Percentiles rank a stretch among this genome's conserved stretches.
These are phyloP conservation scores for Ophiothrix spiculata DNA, from an alignment of 35 echinoderm and acorn worm species.

Conservation along the genomic window DNA sequence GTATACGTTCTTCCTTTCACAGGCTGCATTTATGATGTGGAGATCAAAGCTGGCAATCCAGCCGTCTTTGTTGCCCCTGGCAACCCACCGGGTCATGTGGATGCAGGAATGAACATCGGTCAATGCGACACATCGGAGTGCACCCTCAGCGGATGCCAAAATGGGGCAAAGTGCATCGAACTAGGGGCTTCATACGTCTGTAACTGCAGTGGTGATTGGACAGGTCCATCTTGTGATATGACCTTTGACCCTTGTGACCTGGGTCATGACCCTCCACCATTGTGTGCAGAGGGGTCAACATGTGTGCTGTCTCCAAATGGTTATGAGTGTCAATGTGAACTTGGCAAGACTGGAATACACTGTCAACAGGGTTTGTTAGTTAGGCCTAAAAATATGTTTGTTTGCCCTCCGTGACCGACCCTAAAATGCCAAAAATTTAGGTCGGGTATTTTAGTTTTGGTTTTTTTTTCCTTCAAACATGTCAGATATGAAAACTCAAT, in stretches of 20 bases:
- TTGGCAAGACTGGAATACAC: constrained; percentile 54
- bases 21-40: constrained; percentile 85
- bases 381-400: no score
- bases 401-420: no score
- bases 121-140: constrained; percentile 75
- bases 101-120: constrained; percentile 69
- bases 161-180: constrained; percentile 68
- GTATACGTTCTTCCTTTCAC: neutral
- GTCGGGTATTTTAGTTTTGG: no score
- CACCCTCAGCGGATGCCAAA: constrained; percentile 50
- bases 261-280: constrained; percentile 55
- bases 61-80: constrained; percentile 47
- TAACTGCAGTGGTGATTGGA: constrained; percentile 65
- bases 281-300: constrained; percentile 50
- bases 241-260: constrained; percentile 52
- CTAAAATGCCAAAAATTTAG: no score
- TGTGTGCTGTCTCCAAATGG: constrained; percentile 39
- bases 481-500: no score
- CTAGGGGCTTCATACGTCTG: constrained; percentile 76
- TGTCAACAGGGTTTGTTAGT: constrained; percentile 72
- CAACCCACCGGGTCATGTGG: constrained; percentile 65
- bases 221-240: constrained; percentile 60
- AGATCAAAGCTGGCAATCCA: constrained; percentile 57
- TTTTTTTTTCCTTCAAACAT: no score
- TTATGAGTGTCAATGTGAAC: constrained; percentile 60